Percentiles rank a stretch among this genome's conserved stretches.
Evolutionary conservation across 92 coral and sea anemone species (phyloP).

Genomic region (Siderastrea radians): DNA sequence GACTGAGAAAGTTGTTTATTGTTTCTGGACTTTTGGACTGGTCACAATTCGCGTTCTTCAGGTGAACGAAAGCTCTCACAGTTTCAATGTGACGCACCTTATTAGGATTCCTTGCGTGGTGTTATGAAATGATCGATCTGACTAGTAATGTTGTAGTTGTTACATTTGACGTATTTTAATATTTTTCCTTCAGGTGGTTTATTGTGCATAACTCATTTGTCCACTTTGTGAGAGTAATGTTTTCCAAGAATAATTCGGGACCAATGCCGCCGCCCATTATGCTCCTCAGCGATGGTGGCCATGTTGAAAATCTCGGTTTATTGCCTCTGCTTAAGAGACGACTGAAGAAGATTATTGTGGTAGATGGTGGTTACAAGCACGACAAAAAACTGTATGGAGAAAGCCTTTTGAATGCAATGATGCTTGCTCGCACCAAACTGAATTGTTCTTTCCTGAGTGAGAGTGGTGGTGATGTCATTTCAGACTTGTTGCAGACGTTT

Average conservation of each 20-base stretch:
- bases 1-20: too few relatives aligned
- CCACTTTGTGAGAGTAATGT: constrained; percentile 37
- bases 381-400: constrained; percentile 15
- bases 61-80: too few relatives aligned
- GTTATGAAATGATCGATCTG: too few relatives aligned
- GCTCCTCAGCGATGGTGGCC: constrained; percentile 66
- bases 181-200: constrained; percentile 44
- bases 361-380: constrained; percentile 32
- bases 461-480: constrained; percentile 37
- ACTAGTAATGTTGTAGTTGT: too few relatives aligned
- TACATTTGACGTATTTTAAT: background rate
- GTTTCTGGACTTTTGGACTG: too few relatives aligned
- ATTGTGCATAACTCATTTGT: constrained; percentile 47
- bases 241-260: constrained; percentile 29
- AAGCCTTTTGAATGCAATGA: constrained; percentile 26
- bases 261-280: constrained; percentile 55
- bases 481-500: constrained; percentile 32
- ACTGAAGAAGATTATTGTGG: constrained; percentile 25
- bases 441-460: constrained; percentile 41
- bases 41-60: too few relatives aligned
- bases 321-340: constrained; percentile 41
- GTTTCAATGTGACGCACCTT: too few relatives aligned
- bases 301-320: constrained; percentile 45
- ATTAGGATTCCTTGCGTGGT: too few relatives aligned
- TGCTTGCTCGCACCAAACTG: constrained; percentile 49